Conservation (phyloP, 2,888 invertebrate genomes). For the Plebejus melissa region DNA sequence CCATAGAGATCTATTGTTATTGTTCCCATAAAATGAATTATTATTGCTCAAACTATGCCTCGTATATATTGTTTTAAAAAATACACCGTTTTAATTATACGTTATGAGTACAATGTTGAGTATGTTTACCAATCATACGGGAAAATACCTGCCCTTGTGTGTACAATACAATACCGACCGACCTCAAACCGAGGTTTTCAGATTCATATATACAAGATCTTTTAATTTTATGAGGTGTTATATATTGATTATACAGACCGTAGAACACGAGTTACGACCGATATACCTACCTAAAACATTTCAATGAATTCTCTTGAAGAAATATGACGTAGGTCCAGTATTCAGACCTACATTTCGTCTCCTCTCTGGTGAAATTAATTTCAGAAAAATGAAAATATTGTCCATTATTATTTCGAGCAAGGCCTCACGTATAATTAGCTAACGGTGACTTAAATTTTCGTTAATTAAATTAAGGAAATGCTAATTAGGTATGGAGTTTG, state of each 20-base stretch:
- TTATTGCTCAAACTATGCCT: background rate
- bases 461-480: constrained; percentile 23
- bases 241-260: background rate
- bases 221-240: background rate
- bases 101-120: constrained; percentile 11
- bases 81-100: constrained; percentile 21
- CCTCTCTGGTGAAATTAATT: background rate
- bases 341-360: background rate
- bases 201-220: background rate
- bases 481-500: constrained; percentile 4
- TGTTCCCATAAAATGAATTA: background rate
- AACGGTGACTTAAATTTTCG: constrained; percentile 15
- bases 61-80: background rate
- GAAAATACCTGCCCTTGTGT: constrained; percentile 25
- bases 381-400: background rate
- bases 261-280: no score
- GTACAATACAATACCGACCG: constrained; percentile 1
- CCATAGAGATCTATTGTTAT: constrained; percentile 15
- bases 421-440: background rate
- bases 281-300: no score
- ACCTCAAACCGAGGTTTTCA: constrained; percentile 19
- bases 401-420: background rate
- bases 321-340: no score
- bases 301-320: no score
- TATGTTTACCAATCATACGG: constrained; percentile 25